Evolutionary conservation across 2,797 vertebrate genomes (phyloP).

Genomic region (Enteromius viviparus): DNA sequence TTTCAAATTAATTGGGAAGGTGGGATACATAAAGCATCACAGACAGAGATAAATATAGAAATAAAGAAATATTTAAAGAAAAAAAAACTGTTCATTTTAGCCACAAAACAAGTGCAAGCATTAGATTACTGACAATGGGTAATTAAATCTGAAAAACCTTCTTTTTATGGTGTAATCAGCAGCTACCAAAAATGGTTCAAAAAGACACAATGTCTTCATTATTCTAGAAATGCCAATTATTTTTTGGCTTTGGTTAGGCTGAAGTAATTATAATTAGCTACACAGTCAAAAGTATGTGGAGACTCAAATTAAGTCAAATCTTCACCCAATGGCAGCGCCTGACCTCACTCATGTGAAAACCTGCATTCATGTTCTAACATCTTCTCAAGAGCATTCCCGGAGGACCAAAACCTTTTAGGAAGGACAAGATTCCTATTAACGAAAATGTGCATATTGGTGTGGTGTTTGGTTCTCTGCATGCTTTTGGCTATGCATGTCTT

Average conservation of each 20-base stretch:
- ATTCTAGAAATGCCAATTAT: constrained; percentile 4
- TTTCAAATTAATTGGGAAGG: background rate
- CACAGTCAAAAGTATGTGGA: constrained; percentile 12
- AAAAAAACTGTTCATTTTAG: background rate
- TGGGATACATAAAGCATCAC: background rate
- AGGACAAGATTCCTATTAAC: background rate
- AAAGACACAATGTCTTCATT: background rate
- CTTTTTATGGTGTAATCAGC: background rate
- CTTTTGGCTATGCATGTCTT: background rate
- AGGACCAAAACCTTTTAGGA: background rate
- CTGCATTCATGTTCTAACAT: constrained; percentile 6
- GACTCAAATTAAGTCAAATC: background rate
- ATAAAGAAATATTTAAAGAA: background rate
- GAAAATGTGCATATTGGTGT: background rate
- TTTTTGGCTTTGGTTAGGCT: background rate
- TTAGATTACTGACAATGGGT: background rate
- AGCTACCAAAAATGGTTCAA: background rate
- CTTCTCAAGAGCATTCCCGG: background rate
- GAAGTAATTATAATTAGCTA: background rate
- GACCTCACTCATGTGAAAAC: background rate
- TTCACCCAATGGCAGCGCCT: background rate
- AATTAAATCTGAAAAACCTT: background rate
- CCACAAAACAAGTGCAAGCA: background rate
- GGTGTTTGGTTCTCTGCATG: background rate
- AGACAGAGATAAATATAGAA: background rate